Evolutionary conservation across 2,113 vertebrate genomes (phyloP).

Genomic region (Peromyscus maniculatus): DNA sequence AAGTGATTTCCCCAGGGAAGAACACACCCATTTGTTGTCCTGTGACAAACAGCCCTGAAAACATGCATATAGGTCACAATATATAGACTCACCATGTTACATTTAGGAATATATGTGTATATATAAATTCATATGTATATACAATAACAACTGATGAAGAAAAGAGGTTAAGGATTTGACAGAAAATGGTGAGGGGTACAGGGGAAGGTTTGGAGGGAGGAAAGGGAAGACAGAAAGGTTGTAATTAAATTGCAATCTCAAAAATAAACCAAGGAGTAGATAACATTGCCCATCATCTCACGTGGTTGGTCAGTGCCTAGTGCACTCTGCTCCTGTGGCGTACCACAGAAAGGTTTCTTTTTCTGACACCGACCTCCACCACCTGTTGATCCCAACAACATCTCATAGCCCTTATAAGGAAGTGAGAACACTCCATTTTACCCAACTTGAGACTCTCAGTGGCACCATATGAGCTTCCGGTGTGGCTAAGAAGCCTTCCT

Average conservation of each 20-base stretch:
- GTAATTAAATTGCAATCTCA: background rate
- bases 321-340: background rate
- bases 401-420: background rate
- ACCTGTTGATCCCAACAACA: background rate
- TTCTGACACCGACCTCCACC: background rate
- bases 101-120: background rate
- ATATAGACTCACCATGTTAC: background rate
- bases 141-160: background rate
- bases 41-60: background rate
- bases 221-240: background rate
- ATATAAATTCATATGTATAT: background rate
- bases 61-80: background rate
- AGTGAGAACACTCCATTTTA: background rate
- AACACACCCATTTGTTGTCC: background rate
- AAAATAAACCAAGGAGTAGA: background rate
- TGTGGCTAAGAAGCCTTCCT: background rate
- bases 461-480: background rate
- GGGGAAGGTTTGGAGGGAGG: background rate
- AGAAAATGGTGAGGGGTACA: background rate
- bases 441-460: background rate
- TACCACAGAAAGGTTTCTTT: background rate
- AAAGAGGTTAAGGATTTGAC: background rate
- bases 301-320: background rate
- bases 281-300: background rate
- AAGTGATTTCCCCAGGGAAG: background rate